Conservation (phyloP, 2,113 vertebrate species). For the Halcyon malimbica region DNA sequence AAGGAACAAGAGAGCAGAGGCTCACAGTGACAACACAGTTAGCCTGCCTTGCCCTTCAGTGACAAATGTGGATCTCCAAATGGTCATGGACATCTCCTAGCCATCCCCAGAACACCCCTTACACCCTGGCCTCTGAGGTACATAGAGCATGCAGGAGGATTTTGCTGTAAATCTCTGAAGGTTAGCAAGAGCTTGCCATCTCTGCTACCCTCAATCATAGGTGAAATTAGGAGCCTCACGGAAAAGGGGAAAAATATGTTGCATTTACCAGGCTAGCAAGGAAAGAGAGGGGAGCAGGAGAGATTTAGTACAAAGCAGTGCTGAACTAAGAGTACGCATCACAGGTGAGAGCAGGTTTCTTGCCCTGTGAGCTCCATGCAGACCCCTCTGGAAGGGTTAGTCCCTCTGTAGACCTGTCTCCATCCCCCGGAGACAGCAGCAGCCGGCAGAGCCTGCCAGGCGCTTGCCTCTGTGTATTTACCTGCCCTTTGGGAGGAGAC, state of each 20-base stretch:
- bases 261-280: not conserved
- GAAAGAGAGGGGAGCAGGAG: not conserved
- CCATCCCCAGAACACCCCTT: not conserved
- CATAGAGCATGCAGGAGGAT: accelerated
- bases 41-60: not conserved
- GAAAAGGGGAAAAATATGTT: not conserved
- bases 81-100: not conserved
- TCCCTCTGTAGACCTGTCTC: not conserved
- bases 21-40: not conserved
- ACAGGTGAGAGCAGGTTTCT: not conserved
- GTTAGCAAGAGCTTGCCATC: not conserved
- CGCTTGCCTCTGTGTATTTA: not conserved
- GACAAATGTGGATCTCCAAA: not conserved
- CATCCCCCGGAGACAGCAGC: not conserved
- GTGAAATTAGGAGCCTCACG: not conserved
- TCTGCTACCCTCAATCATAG: not conserved
- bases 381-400: not conserved
- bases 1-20: not conserved
- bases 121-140: not conserved
- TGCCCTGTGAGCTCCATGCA: not conserved
- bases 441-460: not conserved
- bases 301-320: not conserved
- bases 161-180: not conserved
- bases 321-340: not conserved
- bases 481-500: not conserved